Evolutionary conservation across 2,113 vertebrate genomes (phyloP), one percentile per base, ranked within the genome.

Genomic region (Hydropotes inermis): DNA sequence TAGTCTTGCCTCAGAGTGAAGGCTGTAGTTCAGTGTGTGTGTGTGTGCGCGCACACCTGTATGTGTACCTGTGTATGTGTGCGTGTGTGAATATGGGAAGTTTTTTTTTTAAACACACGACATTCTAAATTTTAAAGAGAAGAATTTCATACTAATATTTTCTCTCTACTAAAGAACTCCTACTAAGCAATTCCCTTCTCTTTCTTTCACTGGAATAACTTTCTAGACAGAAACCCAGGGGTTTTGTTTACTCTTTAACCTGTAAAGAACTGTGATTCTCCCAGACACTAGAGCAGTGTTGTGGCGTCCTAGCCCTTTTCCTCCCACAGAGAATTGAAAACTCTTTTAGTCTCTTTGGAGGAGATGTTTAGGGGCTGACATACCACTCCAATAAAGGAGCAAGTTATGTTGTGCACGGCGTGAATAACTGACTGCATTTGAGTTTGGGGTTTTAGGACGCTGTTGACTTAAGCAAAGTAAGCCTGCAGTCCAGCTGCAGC

Each of bases 401-500:
- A 98, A 98, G 97, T 98, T 98, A 92, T 97, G 98, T 98, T 99
- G 98, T 98, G 98, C 98, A 98, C 98, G 98, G 98, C 94, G 89
- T 99, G 98, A 98, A 98, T 98, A 99, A 98, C 97, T 98, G 97
- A 98, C 97, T 98, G 98, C 97, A 96, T 98, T 98, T 98, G 98
- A 98, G 88, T 98, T 98, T 98, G 97, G 97, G 96, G 4, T 98
- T 98, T 98, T 98, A 98, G 98, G 98, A 98, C 97, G 97, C 97
- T 99, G 98, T 98, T 98, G 98, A 99, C 94, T 98, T 98, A 98
- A 99, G 98, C 98, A 98, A 98, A 99, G 98, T 98, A 98, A 98
- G 97, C 98, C 97, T 97, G 98, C 99, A 99, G 99, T 98, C 99
- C 99, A 98, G 99, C 99, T 99, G 98, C 99, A 98, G 98, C 98